These are phyloP conservation scores for Chelmon rostratus DNA, from an alignment of 2,797 vertebrate species.

Conservation along the genomic window DNA sequence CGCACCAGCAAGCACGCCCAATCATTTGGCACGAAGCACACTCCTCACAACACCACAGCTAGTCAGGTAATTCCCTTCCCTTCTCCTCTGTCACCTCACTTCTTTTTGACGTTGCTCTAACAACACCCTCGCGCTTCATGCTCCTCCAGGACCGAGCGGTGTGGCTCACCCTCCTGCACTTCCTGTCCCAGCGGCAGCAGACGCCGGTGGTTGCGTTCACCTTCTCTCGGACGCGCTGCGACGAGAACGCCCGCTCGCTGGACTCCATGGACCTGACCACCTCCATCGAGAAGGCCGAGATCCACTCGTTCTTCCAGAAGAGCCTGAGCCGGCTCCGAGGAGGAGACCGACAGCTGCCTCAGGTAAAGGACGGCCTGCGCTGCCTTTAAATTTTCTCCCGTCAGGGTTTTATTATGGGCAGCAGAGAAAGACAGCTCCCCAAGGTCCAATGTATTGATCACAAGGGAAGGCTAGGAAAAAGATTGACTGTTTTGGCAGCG, in stretches of 20 bases:
- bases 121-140: not conserved
- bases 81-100: no score
- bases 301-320: slow-evolving; percentile 93
- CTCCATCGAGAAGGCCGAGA: slow-evolving; percentile 90
- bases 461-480: no score
- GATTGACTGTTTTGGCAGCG: no score
- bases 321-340: slow-evolving; percentile 91
- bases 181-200: slow-evolving; percentile 90
- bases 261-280: slow-evolving; percentile 91
- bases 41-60: slow-evolving; percentile 82
- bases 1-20: slow-evolving; percentile 93
- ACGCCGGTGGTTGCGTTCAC: slow-evolving; percentile 95
- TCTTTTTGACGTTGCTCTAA: not conserved
- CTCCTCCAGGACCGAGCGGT: slow-evolving; percentile 88
- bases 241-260: slow-evolving; percentile 91
- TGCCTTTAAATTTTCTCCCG: not conserved
- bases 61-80: slow-evolving; percentile 78
- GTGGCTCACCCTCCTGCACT: slow-evolving; percentile 91
- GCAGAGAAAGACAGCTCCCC: not conserved
- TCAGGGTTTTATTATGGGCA: slow-evolving; percentile 1
- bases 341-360: slow-evolving; percentile 89
- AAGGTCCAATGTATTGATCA: not conserved
- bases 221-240: slow-evolving; percentile 92
- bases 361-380: slow-evolving; percentile 62
- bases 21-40: slow-evolving; percentile 91